phyloP scores from a whole-genome alignment of 2,888 invertebrate species.

The Perdita meconis region DNA sequence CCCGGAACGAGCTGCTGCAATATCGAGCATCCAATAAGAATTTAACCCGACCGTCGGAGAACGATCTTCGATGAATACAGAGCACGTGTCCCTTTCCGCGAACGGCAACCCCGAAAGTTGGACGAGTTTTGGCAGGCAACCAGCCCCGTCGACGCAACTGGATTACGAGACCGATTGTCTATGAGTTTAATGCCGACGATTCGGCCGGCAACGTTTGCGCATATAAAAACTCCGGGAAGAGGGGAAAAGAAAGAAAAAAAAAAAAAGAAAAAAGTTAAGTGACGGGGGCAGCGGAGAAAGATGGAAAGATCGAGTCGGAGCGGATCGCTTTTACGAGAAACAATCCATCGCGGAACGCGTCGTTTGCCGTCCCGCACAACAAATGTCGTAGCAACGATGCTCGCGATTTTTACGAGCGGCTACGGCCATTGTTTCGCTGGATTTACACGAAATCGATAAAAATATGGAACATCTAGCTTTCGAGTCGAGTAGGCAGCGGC shows the following conservation, averaged over 20 bases:
- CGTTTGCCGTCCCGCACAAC: slow-evolving; percentile 41
- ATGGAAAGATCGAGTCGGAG: slow-evolving; percentile 37
- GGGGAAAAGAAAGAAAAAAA: neutral
- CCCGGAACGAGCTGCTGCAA: neutral
- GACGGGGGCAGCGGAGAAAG: neutral
- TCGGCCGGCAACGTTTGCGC: neutral
- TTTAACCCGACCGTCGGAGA: neutral
- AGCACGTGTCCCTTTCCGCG: neutral
- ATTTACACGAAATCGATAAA: slow-evolving; percentile 82
- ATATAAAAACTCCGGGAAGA: no score
- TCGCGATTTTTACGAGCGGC: slow-evolving; percentile 64
- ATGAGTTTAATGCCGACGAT: slow-evolving; percentile 19
- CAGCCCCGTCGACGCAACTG: neutral
- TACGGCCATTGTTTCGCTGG: slow-evolving; percentile 69
- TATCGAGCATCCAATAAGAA: slow-evolving; percentile 1
- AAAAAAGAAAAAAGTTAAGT: neutral
- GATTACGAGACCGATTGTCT: neutral
- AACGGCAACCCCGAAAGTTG: neutral
- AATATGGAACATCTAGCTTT: slow-evolving; percentile 76
- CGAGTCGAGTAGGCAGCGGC: slow-evolving; percentile 68
- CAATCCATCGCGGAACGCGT: slow-evolving; percentile 42
- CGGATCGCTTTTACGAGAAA: slow-evolving; percentile 49
- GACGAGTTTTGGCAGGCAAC: slow-evolving; percentile 6
- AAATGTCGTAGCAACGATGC: slow-evolving; percentile 61
- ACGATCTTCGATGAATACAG: slow-evolving; percentile 18